Evolutionary conservation across 2,797 vertebrate species (phyloP).

Genomic region (Adelosebastes latens): DNA sequence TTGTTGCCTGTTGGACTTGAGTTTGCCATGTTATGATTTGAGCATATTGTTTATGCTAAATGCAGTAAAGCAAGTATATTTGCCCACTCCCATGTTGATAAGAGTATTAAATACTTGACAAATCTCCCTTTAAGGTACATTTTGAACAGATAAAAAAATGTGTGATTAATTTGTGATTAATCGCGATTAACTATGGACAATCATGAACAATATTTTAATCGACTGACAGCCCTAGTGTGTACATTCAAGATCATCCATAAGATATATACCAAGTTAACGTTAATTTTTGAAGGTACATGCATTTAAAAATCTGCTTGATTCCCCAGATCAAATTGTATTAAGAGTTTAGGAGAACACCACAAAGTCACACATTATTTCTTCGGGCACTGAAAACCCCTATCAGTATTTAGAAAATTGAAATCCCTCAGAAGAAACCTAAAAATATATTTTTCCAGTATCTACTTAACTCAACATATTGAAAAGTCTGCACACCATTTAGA

Average conservation of each 20-base stretch:
- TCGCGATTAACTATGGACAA: too few relatives aligned
- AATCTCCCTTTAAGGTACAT: too few relatives aligned
- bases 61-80: too few relatives aligned
- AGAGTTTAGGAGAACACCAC: not conserved
- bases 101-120: too few relatives aligned
- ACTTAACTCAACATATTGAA: slow-evolving; percentile 62
- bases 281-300: not conserved
- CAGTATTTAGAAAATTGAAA: slow-evolving; percentile 48
- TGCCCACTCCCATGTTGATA: too few relatives aligned
- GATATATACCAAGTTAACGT: not conserved
- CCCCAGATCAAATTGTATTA: not conserved
- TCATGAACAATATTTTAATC: too few relatives aligned
- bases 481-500: slow-evolving; percentile 59
- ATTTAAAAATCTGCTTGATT: not conserved
- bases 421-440: slow-evolving; percentile 31
- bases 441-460: slow-evolving; percentile 49
- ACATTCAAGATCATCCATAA: not conserved
- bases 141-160: too few relatives aligned
- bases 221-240: too few relatives aligned
- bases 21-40: too few relatives aligned
- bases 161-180: too few relatives aligned
- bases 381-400: slow-evolving; percentile 14
- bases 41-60: accelerated
- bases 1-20: accelerated
- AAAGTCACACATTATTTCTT: slow-evolving; percentile 19